phyloP scores from a whole-genome alignment of 2,888 invertebrate genomes.

The Diplazon laetatorius region DNA sequence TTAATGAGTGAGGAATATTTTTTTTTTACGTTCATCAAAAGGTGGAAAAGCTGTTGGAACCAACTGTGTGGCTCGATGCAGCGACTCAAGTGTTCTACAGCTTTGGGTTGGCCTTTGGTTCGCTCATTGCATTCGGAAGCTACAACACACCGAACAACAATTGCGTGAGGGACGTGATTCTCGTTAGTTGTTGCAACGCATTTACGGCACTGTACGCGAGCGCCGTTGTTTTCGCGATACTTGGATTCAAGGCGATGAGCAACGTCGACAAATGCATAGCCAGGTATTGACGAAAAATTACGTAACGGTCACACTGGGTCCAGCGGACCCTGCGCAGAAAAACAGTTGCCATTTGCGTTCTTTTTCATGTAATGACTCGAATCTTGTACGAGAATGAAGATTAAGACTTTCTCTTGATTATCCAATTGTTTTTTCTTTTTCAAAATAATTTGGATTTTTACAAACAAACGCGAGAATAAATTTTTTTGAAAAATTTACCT shows the following conservation, averaged over 20 bases:
- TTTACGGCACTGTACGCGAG: constrained; percentile 97
- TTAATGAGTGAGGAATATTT: neutral
- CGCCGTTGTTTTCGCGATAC: constrained; percentile 96
- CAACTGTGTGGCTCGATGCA: constrained; percentile 97
- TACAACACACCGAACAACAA: constrained; percentile 98
- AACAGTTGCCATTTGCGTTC: too few species aligned
- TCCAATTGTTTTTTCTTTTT: too few species aligned
- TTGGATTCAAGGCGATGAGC: constrained; percentile 97
- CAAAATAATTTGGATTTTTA: too few species aligned
- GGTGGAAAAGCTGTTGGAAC: constrained; percentile 92
- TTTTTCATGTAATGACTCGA: too few species aligned
- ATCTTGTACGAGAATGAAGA: too few species aligned
- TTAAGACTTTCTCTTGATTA: too few species aligned
- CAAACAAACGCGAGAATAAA: too few species aligned
- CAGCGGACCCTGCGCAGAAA: too few species aligned
- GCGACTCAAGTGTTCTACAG: constrained; percentile 99
- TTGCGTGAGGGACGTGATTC: constrained; percentile 94
- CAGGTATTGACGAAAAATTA: constrained; percentile 84
- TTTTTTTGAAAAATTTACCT: too few species aligned
- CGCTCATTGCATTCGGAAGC: constrained; percentile 96
- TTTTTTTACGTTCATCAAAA: constrained; percentile 76
- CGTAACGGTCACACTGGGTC: too few species aligned
- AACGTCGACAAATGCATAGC: constrained; percentile 93
- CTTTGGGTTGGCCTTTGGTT: constrained; percentile 95
- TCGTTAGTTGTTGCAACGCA: constrained; percentile 96